Base-by-base conservation (phyloP, 2,888 invertebrate species). In the Apeira syringaria region DNA sequence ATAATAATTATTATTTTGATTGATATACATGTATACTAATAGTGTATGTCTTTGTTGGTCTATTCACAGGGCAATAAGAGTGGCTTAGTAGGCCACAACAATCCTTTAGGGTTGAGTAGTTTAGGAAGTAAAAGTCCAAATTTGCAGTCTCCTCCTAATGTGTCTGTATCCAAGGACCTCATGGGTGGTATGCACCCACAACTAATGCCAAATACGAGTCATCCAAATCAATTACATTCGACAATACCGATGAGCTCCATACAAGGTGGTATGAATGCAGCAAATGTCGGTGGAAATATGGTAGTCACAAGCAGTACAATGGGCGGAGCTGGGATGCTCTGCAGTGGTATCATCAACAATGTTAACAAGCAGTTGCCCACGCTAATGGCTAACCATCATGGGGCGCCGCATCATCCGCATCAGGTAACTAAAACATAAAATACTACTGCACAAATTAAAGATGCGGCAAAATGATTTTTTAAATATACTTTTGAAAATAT, bases 131-230 rank as follows among this genome's bases (percentile, higher is more conserved):
- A 96, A 80, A 95, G 95, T 80, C 95, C 96, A 53, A 96, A 94
- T 74, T 88, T 96, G 74, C 96, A 96, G 80, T 96, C 96, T 39
- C 96, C 96, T 43, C 96, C 96, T 31, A 96, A 96, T 69, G 94
- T 95, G 61, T 94, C 94, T 52, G 94, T 94, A 50, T 93, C 94
- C 58, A 96, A 96, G 84, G 94, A 95, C 61, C 94, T 95, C 57
- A 94, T 96, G 83, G 93, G 94, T 72, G 90, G 91, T 43, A 82
- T 91, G 74, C 92, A 92, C 82, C 93, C 94, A 50, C 94, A 94
- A 92, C 92, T 94, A 67, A 94, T 94, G 91, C 92, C 93, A 80
- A 94, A 94, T 89, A 94, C 94, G 80, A 94, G 93, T 70, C 92
- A 92, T 86, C 93, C 93, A 69, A 91, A 83, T 77, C 87, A 90